Base-by-base conservation (phyloP, 2,113 vertebrate genomes). In the Solea solea region DNA sequence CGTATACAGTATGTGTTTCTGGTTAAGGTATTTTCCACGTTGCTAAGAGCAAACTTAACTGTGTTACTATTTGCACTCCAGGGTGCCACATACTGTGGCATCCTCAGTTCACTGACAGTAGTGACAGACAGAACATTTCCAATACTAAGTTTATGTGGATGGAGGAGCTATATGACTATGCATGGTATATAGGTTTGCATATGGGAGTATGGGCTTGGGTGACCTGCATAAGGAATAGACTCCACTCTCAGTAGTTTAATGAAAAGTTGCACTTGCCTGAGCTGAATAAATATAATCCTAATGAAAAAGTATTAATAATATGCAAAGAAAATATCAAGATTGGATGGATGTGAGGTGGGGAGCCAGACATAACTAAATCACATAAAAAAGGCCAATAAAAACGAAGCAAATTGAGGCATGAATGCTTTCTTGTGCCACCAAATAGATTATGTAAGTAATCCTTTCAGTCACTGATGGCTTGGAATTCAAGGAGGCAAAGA, bases 391-490 rank as follows among this genome's bases (percentile, higher is more conserved):
- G 87, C 90, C 90, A 93, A 93, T 92, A 89, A 90, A 92, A 90
- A 90, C 87, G 64, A 66, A 69, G 86, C 74, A 72, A 86, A 91
- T 83, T 60, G 57, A 73, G 72, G 66, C 81, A 92, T 93, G 87
- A 94, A 93, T 92, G 91, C 82, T 87, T 91, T 93, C 87, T 90
- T 93, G 91, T 93, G 90, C 90, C 87, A 88, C 81, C 15, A 87
- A 90, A 91, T 90, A 85, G 76, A 88, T 88, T 84, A 83, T 90
- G 86, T 80, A 89, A 91, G 87, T 89, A 69, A 90, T 92, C 83
- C 77, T 89, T 83, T 91, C 90, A 91, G 83, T 81, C 72, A 57
- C 76, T 11, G 79, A 85, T 71, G 65, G 79, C 78, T 74, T 83
- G 89, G 89, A 92, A 88, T 86, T 87, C 4, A 15, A 72, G 64